A percentile compares a stretch with the other conserved stretches of the same genome.
Conservation (phyloP, 2,797 vertebrate species). For the Setipinna tenuifilis region DNA sequence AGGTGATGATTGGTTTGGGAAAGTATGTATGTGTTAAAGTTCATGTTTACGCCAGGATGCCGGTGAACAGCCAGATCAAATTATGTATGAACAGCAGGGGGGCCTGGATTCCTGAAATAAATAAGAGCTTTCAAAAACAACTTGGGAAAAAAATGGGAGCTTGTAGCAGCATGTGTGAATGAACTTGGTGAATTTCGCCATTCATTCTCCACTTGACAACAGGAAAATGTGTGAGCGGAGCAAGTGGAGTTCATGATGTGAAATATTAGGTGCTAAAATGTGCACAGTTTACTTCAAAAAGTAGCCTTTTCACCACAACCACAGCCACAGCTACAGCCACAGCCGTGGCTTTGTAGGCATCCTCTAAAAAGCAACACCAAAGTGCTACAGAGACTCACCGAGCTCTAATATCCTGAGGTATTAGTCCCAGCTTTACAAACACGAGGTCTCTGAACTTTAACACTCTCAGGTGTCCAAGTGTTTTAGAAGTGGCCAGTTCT, state of each 20-base stretch:
- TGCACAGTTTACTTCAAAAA: background rate
- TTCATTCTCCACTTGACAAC: background rate
- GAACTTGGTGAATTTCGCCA: background rate
- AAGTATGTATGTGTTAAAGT: background rate
- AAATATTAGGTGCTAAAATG: conserved; percentile 7
- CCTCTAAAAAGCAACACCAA: conserved; percentile 2
- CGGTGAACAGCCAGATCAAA: background rate
- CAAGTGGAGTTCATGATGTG: background rate
- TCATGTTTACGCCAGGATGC: background rate
- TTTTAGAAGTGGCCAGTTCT: conserved; percentile 1
- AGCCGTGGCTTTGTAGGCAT: background rate
- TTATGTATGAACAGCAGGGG: background rate
- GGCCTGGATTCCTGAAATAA: background rate
- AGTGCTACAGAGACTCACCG: background rate
- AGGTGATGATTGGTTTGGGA: background rate
- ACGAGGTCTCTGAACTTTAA: conserved; percentile 14
- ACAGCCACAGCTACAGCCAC: background rate
- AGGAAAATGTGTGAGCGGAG: background rate
- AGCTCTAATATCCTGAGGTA: conserved; percentile 6
- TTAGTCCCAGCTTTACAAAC: conserved; percentile 24
- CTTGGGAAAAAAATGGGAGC: background rate
- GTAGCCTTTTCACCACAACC: background rate
- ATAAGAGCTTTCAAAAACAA: background rate
- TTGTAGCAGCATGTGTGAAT: conserved; percentile 15
- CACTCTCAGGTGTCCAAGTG: conserved; percentile 9